A percentile compares a stretch with the other conserved stretches of the same genome.
These are phyloP conservation scores for Ptyas mucosa DNA, from an alignment of 2,113 vertebrate species.

Conservation along the genomic window DNA sequence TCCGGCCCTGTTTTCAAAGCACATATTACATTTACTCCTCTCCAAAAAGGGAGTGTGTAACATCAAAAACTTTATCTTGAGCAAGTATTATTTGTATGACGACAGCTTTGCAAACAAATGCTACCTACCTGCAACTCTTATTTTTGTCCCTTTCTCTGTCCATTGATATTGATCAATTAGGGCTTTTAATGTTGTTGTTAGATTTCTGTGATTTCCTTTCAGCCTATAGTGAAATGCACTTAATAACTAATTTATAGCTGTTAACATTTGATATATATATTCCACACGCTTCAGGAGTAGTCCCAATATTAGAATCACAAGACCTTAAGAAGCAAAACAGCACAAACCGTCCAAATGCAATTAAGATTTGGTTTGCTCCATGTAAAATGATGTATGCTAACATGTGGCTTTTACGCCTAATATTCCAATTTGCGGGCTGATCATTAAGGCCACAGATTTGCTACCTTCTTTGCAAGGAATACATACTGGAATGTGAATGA, in stretches of 20 bases:
- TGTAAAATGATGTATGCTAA: slow-evolving; percentile 13
- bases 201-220: slow-evolving; percentile 40
- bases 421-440: not conserved
- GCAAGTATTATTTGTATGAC: slow-evolving; percentile 13
- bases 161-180: slow-evolving; percentile 47
- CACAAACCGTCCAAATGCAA: slow-evolving; percentile 40
- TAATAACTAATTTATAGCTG: slow-evolving; percentile 44
- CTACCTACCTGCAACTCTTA: slow-evolving; percentile 13
- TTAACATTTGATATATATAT: slow-evolving; percentile 42
- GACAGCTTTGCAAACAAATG: slow-evolving; percentile 32
- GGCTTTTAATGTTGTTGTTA: slow-evolving; percentile 43
- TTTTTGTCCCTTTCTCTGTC: not conserved
- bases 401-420: slow-evolving; percentile 23
- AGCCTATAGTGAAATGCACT: slow-evolving; percentile 42
- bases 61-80: slow-evolving; percentile 49
- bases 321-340: slow-evolving; percentile 32
- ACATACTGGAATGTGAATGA: not conserved
- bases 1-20: slow-evolving; percentile 47
- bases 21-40: slow-evolving; percentile 50
- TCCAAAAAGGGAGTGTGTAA: slow-evolving; percentile 51
- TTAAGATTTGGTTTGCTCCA: slow-evolving; percentile 34
- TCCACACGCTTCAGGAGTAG: not conserved
- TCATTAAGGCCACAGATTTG: slow-evolving; percentile 25
- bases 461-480: not conserved
- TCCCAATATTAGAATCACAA: slow-evolving; percentile 24